Evolutionary conservation across 1,140 invertebrate genomes (phyloP), one percentile per base, ranked within the genome.

Genomic region (Drosophila mojavensis): DNA sequence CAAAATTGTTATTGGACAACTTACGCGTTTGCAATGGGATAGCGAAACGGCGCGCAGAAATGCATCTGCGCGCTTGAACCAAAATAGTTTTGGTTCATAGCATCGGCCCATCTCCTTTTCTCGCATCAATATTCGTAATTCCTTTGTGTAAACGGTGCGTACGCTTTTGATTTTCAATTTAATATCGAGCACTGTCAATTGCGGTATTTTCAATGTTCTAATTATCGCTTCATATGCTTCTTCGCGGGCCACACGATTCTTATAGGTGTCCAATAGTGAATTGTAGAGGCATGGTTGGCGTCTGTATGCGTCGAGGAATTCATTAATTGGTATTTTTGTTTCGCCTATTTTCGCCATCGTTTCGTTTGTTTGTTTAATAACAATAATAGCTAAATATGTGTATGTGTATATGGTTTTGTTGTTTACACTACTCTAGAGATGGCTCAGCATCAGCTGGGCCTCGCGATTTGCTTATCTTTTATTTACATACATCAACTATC

Each of bases 81-180:
- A 91, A 20, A 84, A 81, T 3, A 91, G 33, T 7, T 91, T 91
- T 1, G 88, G 89, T 15, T 79, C 78, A 13, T 91, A 91, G 62
- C 47, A 15, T 13, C 56, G 33, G 5, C 88, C 88, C 56, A 62
- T 39, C 48, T 91, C 79, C 64, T 81, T 88, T 28, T 91, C 76
- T 6, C 79, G 73, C 76, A 80, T 81, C 41, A 90, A 45, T n/a
- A 82, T 92, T 13, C 89, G 79, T 33, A 92, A 64, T 76, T 92
- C 92, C 66, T 92, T 92, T 28, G 81, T 84, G 56, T 92, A 92
- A 4, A 92, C 92, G 3, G 90, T 92, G 63, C 92, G 82, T 9
- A 92, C 81, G 56, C 90, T 92, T 62, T 92, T 92, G 39, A 92
- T 91, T 78, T 92, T 92, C 0, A 91, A 72, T 62, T 91, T 92